These are phyloP conservation scores for Heliconius ethilla DNA, from an alignment of 2,888 invertebrate species.

Conservation along the genomic window DNA sequence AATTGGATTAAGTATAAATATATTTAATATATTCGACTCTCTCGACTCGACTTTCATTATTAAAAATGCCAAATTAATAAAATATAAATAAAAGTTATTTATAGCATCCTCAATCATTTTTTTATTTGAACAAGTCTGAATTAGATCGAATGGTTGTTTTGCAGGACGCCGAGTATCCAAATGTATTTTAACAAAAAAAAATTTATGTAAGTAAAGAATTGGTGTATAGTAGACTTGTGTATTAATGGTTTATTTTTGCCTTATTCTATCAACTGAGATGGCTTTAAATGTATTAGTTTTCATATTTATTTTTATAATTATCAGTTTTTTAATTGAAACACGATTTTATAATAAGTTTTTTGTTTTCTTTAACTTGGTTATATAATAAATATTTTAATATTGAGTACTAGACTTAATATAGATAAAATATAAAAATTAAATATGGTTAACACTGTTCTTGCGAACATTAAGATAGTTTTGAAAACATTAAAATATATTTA, in stretches of 20 bases:
- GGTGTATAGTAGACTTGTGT: conserved; percentile 55
- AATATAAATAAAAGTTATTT: no score
- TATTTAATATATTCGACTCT: no score
- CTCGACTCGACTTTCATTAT: no score
- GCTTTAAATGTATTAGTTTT: conserved; percentile 11
- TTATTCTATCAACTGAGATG: conserved; percentile 37
- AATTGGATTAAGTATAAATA: no score
- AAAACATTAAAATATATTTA: background rate
- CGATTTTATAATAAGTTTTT: background rate
- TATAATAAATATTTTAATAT: no score
- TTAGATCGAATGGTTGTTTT: conserved; percentile 79
- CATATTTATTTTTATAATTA: background rate
- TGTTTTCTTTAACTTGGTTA: background rate
- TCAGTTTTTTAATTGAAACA: no score
- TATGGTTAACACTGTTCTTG: background rate
- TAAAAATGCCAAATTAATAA: no score
- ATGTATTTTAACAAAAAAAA: conserved; percentile 72
- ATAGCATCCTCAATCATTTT: background rate
- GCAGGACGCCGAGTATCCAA: conserved; percentile 78
- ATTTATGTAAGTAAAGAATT: conserved; percentile 66
- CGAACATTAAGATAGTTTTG: background rate
- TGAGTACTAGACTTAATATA: no score
- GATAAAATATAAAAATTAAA: background rate
- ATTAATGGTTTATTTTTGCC: conserved; percentile 41
- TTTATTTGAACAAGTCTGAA: conserved; percentile 38